Base-by-base conservation (phyloP, 1,140 invertebrate genomes). In the Venustaconcha ellipsiformis region DNA sequence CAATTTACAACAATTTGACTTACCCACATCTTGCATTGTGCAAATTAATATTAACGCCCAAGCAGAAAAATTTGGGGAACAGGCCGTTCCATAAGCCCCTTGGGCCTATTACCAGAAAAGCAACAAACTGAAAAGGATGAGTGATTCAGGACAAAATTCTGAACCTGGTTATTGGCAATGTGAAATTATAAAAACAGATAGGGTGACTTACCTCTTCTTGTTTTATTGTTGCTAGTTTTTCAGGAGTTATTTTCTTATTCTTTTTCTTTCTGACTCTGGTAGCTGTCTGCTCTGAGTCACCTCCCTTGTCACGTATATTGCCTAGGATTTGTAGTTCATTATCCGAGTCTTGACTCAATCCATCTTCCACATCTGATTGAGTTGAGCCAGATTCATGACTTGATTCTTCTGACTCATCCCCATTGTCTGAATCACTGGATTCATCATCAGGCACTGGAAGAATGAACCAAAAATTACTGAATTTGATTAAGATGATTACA, bases 241-340 rank as follows among this genome's bases (percentile, higher is more conserved):
- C 67, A 48, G 70, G 67, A 68, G 57, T 76, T 60, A 71, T 65
- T 23, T 72, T 80, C 62, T 85, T 82, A 79, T 85, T 80, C 72
- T 83, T 86, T 72, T 82, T 72, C 74, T 69, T 71, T 67, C 67
- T 76, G 26, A 70, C 64, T 67, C 63, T 70, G 20, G 69, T 60
- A 57, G 23, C 77, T n/a, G 55, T 74, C 1, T 26, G 23, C 17
- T 65, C 75, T 37, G 79, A 85, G 63, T 88, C 76, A 17, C 80
- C 78, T 67, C 86, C 78, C 72, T 78, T 69, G 30, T 66, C 87
- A 80, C 77, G 86, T 67, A 20, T 77, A 56, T 75, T 67, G 57
- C 56, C 79, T 48, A 69, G 65, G 63, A 80, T 67, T 18, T 78
- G 67, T 15, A 82, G 72, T 67, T 79, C 67, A 37, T 83, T 67